These are phyloP conservation scores for Brachionus sp. DNA, from an alignment of 1,140 invertebrate genomes.

Conservation along the genomic window DNA sequence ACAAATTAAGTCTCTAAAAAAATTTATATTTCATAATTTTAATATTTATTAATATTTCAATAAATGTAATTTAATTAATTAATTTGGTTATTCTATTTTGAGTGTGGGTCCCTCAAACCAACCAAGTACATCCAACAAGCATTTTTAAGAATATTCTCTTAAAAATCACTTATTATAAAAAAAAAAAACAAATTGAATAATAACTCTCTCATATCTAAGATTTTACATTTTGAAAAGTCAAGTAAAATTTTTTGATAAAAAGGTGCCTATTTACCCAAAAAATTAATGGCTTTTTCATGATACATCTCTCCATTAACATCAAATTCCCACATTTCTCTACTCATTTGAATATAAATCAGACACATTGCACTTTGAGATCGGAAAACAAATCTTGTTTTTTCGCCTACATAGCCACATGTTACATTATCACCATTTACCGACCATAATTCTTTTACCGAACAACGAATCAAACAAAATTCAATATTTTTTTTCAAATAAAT, in stretches of 20 bases:
- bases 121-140: too few relatives aligned
- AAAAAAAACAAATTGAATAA: too few relatives aligned
- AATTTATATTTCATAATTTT: too few relatives aligned
- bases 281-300: slow-evolving; percentile 71
- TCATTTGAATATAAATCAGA: slow-evolving; percentile 95
- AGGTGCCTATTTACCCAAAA: not conserved
- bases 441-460: not conserved
- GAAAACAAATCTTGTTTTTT: slow-evolving; percentile 70
- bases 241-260: not conserved
- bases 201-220: not conserved
- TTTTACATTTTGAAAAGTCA: not conserved
- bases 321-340: slow-evolving; percentile 99
- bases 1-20: too few relatives aligned
- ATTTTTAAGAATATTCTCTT: too few relatives aligned
- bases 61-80: too few relatives aligned
- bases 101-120: too few relatives aligned
- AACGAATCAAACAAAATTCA: slow-evolving; percentile 6
- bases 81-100: too few relatives aligned
- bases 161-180: not conserved
- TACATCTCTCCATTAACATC: slow-evolving; percentile 96
- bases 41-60: too few relatives aligned
- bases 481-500: slow-evolving; percentile 37
- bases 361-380: slow-evolving; percentile 94
- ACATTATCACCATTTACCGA: not conserved
- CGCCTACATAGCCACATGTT: slow-evolving; percentile 12